A percentile compares a stretch with the other conserved stretches of the same genome.
Evolutionary conservation across 2,888 invertebrate species (phyloP).

Genomic region (Heliconius sara): DNA sequence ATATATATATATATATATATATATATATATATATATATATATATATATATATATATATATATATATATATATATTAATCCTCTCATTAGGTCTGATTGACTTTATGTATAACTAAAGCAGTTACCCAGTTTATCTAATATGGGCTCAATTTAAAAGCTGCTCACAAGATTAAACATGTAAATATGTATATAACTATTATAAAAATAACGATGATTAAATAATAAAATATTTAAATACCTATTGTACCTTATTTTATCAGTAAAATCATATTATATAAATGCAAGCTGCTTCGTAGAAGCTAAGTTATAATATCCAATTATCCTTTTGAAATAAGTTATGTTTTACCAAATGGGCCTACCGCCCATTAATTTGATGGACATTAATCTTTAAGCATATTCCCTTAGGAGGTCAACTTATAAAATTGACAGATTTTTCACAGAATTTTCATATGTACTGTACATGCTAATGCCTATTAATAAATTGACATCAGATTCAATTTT

Average conservation of each 20-base stretch:
- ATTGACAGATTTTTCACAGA: slow-evolving; percentile 12
- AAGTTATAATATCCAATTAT: not conserved
- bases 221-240: too few relatives aligned
- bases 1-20: too few relatives aligned
- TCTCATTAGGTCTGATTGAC: too few relatives aligned
- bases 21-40: too few relatives aligned
- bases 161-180: too few relatives aligned
- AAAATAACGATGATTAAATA: too few relatives aligned
- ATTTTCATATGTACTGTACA: not conserved
- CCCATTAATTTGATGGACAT: slow-evolving; percentile 11
- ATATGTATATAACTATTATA: too few relatives aligned
- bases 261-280: not conserved
- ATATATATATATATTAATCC: too few relatives aligned
- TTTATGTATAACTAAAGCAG: too few relatives aligned
- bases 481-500: not conserved
- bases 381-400: slow-evolving; percentile 5
- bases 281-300: not conserved
- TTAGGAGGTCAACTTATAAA: not conserved
- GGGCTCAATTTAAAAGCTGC: too few relatives aligned
- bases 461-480: not conserved
- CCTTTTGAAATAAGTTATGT: not conserved
- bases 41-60: too few relatives aligned
- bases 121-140: too few relatives aligned
- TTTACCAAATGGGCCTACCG: not conserved
- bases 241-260: not conserved